Conservation (phyloP, 2,797 vertebrate species). For the Masticophis lateralis region DNA sequence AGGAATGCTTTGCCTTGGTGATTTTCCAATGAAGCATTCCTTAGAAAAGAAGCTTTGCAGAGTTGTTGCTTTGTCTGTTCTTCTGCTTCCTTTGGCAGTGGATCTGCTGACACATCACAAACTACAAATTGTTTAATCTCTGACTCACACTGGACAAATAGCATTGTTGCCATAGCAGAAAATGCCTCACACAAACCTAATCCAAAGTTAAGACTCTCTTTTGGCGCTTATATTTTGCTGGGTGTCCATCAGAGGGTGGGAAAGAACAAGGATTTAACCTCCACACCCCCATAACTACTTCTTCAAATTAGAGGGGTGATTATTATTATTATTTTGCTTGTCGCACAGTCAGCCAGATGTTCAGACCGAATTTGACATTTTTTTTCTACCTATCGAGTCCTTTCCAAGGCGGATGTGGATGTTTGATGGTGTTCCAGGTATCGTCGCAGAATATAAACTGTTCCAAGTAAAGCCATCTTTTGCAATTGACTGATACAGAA, state of each 20-base stretch:
- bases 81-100: background rate
- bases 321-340: background rate
- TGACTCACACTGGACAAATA: background rate
- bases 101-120: background rate
- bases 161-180: background rate
- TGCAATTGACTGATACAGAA: too few species aligned
- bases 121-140: conserved; percentile 19
- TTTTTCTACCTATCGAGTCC: background rate
- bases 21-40: background rate
- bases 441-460: background rate
- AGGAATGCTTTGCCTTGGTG: background rate
- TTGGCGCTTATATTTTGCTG: background rate
- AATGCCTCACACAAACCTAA: background rate
- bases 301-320: background rate
- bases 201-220: background rate
- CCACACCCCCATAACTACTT: background rate
- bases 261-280: background rate
- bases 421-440: background rate
- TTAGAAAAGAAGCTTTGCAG: background rate
- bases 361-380: background rate
- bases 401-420: background rate
- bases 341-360: background rate
- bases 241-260: background rate
- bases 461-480: too few species aligned
- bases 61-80: background rate